phyloP scores from a whole-genome alignment of 1,140 invertebrate genomes.

The Diploscapter pachys region DNA sequence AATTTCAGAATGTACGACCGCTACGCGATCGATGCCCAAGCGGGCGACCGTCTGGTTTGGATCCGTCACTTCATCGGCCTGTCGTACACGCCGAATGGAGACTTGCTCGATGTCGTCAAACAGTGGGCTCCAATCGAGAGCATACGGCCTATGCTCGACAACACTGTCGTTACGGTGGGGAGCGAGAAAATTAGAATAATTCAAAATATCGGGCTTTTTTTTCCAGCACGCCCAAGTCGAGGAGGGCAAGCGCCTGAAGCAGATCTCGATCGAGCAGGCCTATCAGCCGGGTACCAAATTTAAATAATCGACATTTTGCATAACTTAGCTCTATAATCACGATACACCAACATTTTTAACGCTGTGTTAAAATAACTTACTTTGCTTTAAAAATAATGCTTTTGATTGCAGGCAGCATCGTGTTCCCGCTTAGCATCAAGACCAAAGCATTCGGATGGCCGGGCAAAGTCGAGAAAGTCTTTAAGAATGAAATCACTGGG shows the following conservation, averaged over 20 bases:
- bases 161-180: conserved; percentile 7
- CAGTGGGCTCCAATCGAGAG: background rate
- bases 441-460: background rate
- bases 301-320: background rate
- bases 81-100: conserved; percentile 58
- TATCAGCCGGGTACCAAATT: background rate
- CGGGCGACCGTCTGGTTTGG: conserved; percentile 71
- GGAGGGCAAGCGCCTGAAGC: conserved; percentile 67
- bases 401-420: background rate
- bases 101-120: conserved; percentile 1
- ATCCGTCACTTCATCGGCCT: conserved; percentile 71
- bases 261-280: conserved; percentile 12
- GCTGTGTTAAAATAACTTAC: background rate
- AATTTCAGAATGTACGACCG: conserved; percentile 4
- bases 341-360: background rate
- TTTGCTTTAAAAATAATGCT: background rate
- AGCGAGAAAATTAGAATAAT: background rate
- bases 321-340: background rate
- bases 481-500: too few species aligned
- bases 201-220: conserved; percentile 2
- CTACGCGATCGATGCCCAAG: conserved; percentile 63
- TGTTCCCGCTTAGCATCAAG: background rate
- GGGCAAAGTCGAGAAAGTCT: too few species aligned
- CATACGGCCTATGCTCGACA: background rate
- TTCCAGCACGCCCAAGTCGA: conserved; percentile 63